phyloP scores from a whole-genome alignment of 37 sponge, comb jelly and placozoan species.

The Mnemiopsis leidyi region DNA sequence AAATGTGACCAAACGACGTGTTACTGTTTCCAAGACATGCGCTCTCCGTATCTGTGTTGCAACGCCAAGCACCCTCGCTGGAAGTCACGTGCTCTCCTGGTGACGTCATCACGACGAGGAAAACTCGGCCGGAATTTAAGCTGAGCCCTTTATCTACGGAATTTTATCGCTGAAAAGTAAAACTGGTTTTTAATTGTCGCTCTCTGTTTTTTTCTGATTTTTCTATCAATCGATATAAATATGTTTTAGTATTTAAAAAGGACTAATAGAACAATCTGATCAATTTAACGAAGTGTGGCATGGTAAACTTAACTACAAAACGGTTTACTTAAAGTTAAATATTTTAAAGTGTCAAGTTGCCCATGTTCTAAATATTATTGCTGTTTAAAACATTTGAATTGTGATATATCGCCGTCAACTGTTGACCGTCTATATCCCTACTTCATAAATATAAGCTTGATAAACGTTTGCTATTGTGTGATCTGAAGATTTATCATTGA shows the following conservation, averaged over 20 bases:
- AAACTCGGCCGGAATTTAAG: not conserved
- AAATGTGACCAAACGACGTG: not conserved
- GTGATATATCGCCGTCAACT: too few relatives aligned
- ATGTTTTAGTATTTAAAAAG: conserved; percentile 40
- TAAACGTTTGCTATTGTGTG: too few relatives aligned
- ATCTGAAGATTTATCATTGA: too few relatives aligned
- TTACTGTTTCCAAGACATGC: not conserved
- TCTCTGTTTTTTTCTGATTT: not conserved
- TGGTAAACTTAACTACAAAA: too few relatives aligned
- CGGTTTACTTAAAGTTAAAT: too few relatives aligned
- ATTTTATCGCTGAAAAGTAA: not conserved
- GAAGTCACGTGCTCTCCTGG: not conserved
- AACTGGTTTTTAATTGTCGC: not conserved
- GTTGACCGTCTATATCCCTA: too few relatives aligned
- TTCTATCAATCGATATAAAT: conserved; percentile 8
- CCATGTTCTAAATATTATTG: too few relatives aligned
- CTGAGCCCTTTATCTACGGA: not conserved
- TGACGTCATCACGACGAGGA: not conserved
- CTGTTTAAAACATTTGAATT: too few relatives aligned
- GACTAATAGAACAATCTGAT: not conserved
- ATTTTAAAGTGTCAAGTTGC: too few relatives aligned
- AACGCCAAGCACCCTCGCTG: too few relatives aligned
- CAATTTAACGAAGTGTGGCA: not conserved
- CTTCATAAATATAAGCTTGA: too few relatives aligned
- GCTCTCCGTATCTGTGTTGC: not conserved